Evolutionary conservation across 2,888 invertebrate genomes (phyloP).

Genomic region (Sipha maydis): DNA sequence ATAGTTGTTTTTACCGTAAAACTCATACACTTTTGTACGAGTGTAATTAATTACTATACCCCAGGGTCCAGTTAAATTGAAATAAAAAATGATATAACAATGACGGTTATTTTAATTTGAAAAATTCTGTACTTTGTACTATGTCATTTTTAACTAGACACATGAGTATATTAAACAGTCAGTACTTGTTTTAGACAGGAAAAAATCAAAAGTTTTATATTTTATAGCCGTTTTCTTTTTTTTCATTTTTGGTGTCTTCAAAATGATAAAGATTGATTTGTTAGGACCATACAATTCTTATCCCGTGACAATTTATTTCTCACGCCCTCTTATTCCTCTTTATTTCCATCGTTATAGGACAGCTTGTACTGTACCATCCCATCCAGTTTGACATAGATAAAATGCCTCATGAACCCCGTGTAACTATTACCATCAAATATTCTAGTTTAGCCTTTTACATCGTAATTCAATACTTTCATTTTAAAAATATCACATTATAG

Average conservation of each 20-base stretch:
- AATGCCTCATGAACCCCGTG: not conserved
- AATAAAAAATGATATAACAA: too few relatives aligned
- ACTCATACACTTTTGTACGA: too few relatives aligned
- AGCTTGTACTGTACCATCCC: conserved; percentile 29
- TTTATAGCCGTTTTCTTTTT: not conserved
- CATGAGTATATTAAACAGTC: not conserved
- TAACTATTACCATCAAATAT: conserved; percentile 2
- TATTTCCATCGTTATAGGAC: conserved; percentile 26
- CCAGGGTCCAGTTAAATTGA: too few relatives aligned
- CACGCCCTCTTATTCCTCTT: conserved; percentile 29
- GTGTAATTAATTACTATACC: too few relatives aligned
- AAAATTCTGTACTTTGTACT: not conserved
- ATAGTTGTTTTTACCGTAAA: not conserved
- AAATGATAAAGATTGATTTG: conserved; percentile 49
- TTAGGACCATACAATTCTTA: not conserved
- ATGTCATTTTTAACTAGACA: not conserved
- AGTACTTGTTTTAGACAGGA: not conserved
- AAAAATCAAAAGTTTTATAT: not conserved
- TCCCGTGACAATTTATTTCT: conserved; percentile 41
- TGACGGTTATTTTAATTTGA: too few relatives aligned
- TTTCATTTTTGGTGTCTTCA: not conserved
- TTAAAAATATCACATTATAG: not conserved
- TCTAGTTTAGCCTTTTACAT: not conserved
- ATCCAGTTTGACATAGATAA: conserved; percentile 27
- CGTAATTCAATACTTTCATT: conserved; percentile 3